Conservation (phyloP, 2,888 invertebrate species). For the Meghimatium bilineatum region DNA sequence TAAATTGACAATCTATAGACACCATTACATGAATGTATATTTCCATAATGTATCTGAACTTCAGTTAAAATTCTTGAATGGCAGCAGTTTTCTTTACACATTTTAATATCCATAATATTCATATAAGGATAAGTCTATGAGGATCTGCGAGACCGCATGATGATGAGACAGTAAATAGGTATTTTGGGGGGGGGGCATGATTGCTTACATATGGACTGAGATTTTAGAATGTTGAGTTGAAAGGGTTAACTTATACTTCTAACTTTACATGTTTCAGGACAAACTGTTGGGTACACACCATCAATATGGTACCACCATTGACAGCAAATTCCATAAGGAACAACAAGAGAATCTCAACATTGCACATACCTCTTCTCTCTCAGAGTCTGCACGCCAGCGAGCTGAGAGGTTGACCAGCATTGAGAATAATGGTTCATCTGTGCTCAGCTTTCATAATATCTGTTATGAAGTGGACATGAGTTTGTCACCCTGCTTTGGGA, state of each 20-base stretch:
- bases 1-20: no score
- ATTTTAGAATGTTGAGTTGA: no score
- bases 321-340: background rate
- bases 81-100: no score
- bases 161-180: no score
- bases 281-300: conserved; percentile 1
- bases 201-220: no score
- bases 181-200: no score
- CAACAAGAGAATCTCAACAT: background rate
- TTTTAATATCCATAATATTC: no score
- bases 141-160: no score
- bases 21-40: no score
- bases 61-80: no score
- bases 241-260: background rate
- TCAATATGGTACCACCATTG: background rate
- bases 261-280: conserved; percentile 6
- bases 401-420: conserved; percentile 29
- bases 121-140: no score
- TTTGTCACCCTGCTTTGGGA: conserved; percentile 63
- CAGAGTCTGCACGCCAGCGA: conserved; percentile 20
- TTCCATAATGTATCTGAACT: no score
- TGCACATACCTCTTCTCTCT: background rate
- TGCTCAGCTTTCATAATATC: conserved; percentile 61
- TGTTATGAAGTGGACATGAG: conserved; percentile 67
- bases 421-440: conserved; percentile 14